Conservation (phyloP, 1,140 invertebrate species). For the Holotrichia oblita region DNA sequence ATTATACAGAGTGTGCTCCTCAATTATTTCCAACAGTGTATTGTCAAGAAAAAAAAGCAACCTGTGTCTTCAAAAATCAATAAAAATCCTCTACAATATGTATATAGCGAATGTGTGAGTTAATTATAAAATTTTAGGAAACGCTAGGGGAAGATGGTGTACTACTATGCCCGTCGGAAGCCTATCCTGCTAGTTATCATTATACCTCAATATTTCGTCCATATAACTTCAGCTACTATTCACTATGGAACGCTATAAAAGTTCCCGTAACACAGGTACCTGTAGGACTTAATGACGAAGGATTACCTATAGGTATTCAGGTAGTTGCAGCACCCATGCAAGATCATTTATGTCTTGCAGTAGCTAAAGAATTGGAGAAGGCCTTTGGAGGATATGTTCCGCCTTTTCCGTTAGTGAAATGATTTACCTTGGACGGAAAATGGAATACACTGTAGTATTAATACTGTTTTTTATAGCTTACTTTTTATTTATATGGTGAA, state of each 20-base stretch:
- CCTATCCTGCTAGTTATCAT: conserved; percentile 86
- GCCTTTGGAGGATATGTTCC: conserved; percentile 78
- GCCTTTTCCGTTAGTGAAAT: not conserved
- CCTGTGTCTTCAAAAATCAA: no score
- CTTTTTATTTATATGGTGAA: not conserved
- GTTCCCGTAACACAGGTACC: conserved; percentile 87
- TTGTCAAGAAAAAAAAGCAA: no score
- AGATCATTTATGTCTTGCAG: conserved; percentile 84
- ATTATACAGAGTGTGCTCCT: no score
- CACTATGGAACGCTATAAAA: conserved; percentile 86
- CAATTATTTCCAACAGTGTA: no score
- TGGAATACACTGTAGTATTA: no score
- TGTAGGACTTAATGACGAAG: conserved; percentile 76
- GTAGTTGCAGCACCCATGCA: conserved; percentile 80
- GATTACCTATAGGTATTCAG: conserved; percentile 84
- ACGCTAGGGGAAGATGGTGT: conserved; percentile 82
- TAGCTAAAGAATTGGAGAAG: conserved; percentile 83
- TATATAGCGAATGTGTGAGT: no score
- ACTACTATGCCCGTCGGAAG: conserved; percentile 85
- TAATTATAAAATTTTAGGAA: conserved; percentile 62
- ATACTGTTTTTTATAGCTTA: not conserved
- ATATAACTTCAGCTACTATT: conserved; percentile 90
- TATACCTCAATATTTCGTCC: conserved; percentile 81
- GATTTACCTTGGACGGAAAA: not conserved
- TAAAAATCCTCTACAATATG: no score